Evolutionary conservation across 2,797 vertebrate species (phyloP).

Genomic region (Cyclopterus lumpus): DNA sequence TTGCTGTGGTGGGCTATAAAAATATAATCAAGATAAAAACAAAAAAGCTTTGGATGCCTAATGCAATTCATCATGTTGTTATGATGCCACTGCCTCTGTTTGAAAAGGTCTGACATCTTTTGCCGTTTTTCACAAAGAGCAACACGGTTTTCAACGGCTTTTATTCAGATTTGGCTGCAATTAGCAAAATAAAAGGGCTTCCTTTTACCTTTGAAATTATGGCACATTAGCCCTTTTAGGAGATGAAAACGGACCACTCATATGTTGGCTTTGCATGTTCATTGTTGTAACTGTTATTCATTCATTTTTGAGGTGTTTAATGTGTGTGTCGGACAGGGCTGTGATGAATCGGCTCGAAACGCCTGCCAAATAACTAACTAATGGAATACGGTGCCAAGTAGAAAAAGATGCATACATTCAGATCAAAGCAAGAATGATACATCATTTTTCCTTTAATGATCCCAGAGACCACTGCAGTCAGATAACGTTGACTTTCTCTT

Average conservation of each 20-base stretch:
- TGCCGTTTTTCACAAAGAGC: neutral
- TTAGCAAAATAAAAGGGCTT: neutral
- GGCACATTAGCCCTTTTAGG: neutral
- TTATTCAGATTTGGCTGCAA: neutral
- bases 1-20: slow-evolving; percentile 39
- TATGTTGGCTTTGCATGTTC: slow-evolving; percentile 19
- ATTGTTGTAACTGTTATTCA: slow-evolving; percentile 36
- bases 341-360: slow-evolving; percentile 50
- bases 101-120: neutral
- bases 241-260: slow-evolving; percentile 25
- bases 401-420: slow-evolving; percentile 33
- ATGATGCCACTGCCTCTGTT: neutral
- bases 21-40: slow-evolving; percentile 50
- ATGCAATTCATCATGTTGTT: neutral
- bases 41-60: slow-evolving; percentile 37
- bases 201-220: neutral
- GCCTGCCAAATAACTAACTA: slow-evolving; percentile 49
- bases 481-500: neutral
- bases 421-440: slow-evolving; percentile 29
- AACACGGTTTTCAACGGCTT: neutral
- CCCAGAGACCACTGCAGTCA: neutral
- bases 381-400: slow-evolving; percentile 34
- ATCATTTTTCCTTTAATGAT: slow-evolving; percentile 16
- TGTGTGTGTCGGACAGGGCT: slow-evolving; percentile 21
- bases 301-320: slow-evolving; percentile 43